Conservation (phyloP, 37 sponge, comb jelly and placozoan genomes). For the Amphimedon queenslandica region DNA sequence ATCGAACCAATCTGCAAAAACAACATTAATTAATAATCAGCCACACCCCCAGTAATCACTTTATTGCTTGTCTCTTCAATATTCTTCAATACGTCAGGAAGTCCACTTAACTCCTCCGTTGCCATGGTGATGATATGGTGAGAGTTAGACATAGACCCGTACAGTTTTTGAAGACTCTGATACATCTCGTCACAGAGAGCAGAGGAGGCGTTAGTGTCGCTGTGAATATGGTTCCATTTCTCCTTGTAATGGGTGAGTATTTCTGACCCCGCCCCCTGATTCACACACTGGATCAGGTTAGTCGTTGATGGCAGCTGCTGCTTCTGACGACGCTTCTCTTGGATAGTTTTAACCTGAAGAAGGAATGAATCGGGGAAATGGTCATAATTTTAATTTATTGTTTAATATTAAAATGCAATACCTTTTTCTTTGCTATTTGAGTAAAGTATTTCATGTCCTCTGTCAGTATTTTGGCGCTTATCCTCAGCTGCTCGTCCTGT, state of each 20-base stretch:
- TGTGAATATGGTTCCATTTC: constrained; percentile 37
- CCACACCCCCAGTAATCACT: constrained; percentile 17
- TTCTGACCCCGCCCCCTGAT: constrained; percentile 50
- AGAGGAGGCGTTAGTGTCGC: constrained; percentile 6
- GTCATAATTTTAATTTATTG: background rate
- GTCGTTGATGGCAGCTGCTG: background rate
- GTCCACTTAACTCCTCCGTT: constrained; percentile 29
- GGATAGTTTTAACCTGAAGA: constrained; percentile 3
- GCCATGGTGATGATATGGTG: constrained; percentile 27
- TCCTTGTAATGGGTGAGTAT: constrained; percentile 49
- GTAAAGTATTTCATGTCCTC: no score
- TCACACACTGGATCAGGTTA: constrained; percentile 9
- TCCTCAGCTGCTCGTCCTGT: no score
- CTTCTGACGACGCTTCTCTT: background rate
- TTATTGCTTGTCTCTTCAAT: constrained; percentile 23
- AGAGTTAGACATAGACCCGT: constrained; percentile 4
- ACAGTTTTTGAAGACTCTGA: constrained; percentile 3
- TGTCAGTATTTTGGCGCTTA: no score
- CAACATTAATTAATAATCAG: background rate
- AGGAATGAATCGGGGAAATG: no score
- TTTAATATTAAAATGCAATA: background rate
- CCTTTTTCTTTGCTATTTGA: no score
- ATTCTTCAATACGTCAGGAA: constrained; percentile 31
- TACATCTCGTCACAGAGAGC: constrained; percentile 12
- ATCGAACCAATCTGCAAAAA: constrained; percentile 3